Conservation (phyloP, 1,140 invertebrate genomes). For the Drosophila santomea region DNA sequence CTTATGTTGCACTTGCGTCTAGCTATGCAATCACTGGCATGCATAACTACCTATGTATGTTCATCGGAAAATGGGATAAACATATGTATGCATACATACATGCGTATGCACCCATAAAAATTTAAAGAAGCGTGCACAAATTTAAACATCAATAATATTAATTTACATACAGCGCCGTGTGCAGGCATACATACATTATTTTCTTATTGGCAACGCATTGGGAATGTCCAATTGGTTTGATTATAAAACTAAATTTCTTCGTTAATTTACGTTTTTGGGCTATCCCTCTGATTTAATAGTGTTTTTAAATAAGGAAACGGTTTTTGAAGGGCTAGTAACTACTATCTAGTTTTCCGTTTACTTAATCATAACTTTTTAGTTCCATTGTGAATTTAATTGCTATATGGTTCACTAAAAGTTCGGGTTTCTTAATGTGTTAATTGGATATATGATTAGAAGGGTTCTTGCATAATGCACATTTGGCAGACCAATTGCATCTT, state of each 20-base stretch:
- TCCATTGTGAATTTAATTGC: too few species aligned
- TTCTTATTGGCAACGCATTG: constrained; percentile 1
- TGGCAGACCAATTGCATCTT: neutral
- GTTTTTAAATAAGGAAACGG: neutral
- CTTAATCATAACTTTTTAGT: neutral
- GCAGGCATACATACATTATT: constrained; percentile 4
- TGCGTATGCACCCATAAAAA: neutral
- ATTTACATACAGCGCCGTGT: neutral
- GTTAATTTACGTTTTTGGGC: neutral
- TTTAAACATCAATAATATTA: neutral
- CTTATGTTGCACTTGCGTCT: constrained; percentile 7
- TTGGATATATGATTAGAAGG: neutral
- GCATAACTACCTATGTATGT: constrained; percentile 3
- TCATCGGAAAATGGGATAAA: too few species aligned
- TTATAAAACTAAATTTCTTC: neutral
- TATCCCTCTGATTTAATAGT: neutral
- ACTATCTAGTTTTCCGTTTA: neutral
- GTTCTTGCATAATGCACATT: neutral
- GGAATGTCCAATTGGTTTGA: neutral
- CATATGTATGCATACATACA: neutral
- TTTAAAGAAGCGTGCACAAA: neutral
- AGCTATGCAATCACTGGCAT: constrained; percentile 4
- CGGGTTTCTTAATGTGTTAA: too few species aligned
- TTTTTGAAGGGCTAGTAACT: too few species aligned
- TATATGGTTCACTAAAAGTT: too few species aligned